These are phyloP conservation scores for Ditula angustiorana DNA, from an alignment of 2,888 invertebrate genomes.

Conservation along the genomic window DNA sequence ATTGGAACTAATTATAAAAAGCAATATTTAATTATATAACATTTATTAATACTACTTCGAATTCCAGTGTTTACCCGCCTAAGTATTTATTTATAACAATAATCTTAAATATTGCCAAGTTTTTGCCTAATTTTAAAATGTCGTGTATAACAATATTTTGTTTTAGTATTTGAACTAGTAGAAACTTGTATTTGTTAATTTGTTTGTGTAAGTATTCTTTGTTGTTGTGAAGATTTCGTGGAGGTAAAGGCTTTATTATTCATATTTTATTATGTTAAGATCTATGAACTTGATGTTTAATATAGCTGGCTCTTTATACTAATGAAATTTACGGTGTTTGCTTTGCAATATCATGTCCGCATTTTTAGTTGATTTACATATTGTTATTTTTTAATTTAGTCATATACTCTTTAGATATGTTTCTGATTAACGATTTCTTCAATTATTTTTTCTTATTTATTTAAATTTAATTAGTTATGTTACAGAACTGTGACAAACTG, in stretches of 20 bases:
- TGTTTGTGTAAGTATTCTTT: constrained; percentile 15
- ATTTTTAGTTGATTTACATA: constrained; percentile 29
- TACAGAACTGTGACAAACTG: constrained; percentile 16
- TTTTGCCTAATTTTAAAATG: constrained; percentile 31
- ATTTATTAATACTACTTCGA: constrained; percentile 41
- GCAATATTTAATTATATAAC: constrained; percentile 38
- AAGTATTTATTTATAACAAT: constrained; percentile 37
- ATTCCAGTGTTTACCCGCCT: constrained; percentile 56
- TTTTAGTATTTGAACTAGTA: constrained; percentile 6
- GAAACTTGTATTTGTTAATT: constrained; percentile 18
- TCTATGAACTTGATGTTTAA: constrained; percentile 21
- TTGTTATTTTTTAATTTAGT: constrained; percentile 25
- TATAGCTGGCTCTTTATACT: constrained; percentile 7
- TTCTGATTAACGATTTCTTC: constrained; percentile 21
- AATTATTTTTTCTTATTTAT: constrained; percentile 29
- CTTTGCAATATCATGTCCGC: constrained; percentile 16
- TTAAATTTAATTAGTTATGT: constrained; percentile 9
- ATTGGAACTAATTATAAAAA: constrained; percentile 37
- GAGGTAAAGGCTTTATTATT: constrained; percentile 17
- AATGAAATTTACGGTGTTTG: constrained; percentile 5
- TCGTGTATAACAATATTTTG: background rate
- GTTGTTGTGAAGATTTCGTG: constrained; percentile 6
- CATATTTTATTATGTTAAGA: constrained; percentile 8
- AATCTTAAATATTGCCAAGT: constrained; percentile 24
- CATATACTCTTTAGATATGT: constrained; percentile 5